Evolutionary conservation across 2,113 vertebrate genomes (phyloP).

Genomic region (Rostratula benghalensis): DNA sequence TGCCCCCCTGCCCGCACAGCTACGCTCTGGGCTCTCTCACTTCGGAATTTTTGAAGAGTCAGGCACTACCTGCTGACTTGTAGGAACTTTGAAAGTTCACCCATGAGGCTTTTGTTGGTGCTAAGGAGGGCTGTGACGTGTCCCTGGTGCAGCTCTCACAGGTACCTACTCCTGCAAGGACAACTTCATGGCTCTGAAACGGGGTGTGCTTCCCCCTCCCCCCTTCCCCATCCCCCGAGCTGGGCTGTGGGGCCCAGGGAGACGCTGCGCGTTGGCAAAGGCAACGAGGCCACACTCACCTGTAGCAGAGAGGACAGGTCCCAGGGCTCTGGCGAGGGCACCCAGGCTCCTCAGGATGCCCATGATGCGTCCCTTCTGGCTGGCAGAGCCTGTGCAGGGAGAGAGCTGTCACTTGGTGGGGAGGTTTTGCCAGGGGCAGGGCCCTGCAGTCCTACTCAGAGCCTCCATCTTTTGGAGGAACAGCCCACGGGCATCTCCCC

Average conservation of each 20-base stretch:
- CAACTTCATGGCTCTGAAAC: fast-evolving
- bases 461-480: not conserved
- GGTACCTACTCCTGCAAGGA: not conserved
- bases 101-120: fast-evolving
- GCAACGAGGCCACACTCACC: conserved; percentile 60
- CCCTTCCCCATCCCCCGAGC: fast-evolving
- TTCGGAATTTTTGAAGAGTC: too few species aligned
- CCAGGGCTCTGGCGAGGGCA: conserved; percentile 88
- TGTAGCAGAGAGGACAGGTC: conserved; percentile 86
- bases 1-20: not conserved
- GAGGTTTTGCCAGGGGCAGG: not conserved
- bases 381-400: conserved; percentile 76
- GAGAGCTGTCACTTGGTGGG: fast-evolving
- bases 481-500: not conserved
- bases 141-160: not conserved
- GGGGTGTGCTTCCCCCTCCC: not conserved
- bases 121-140: fast-evolving
- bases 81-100: not conserved
- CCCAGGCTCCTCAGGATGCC: conserved; percentile 93
- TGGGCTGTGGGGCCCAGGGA: fast-evolving
- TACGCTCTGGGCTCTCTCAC: fast-evolving
- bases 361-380: conserved; percentile 94
- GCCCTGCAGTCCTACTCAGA: fast-evolving
- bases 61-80: not conserved
- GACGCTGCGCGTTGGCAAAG: fast-evolving